Evolutionary conservation across 1,140 invertebrate genomes (phyloP).

Genomic region (Pseudomyrmex dendroicus): DNA sequence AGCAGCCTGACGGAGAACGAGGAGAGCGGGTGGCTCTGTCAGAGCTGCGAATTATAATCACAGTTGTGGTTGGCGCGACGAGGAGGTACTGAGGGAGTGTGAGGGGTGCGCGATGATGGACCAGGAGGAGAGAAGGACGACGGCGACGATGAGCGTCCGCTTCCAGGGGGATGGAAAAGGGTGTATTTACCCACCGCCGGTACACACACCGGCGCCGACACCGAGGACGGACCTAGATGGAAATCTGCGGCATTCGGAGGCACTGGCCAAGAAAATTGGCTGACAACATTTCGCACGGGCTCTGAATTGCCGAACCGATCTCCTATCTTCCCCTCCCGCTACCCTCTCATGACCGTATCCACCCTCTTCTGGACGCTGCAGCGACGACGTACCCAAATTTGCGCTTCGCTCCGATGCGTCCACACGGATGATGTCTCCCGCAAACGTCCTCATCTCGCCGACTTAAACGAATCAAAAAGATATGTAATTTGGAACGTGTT

Average conservation of each 20-base stretch:
- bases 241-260: slow-evolving; percentile 85
- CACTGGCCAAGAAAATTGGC: slow-evolving; percentile 86
- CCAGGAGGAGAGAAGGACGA: slow-evolving; percentile 45
- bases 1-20: slow-evolving; percentile 52
- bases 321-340: slow-evolving; percentile 14
- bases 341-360: no score
- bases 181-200: slow-evolving; percentile 81
- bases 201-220: slow-evolving; percentile 73
- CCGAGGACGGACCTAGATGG: slow-evolving; percentile 82
- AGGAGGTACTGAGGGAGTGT: slow-evolving; percentile 43
- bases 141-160: slow-evolving; percentile 66
- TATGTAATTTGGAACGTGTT: not conserved
- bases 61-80: slow-evolving; percentile 82
- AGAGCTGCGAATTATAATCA: slow-evolving; percentile 84
- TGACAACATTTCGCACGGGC: slow-evolving; percentile 84
- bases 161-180: slow-evolving; percentile 74
- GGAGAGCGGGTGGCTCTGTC: slow-evolving; percentile 71
- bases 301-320: slow-evolving; percentile 78
- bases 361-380: slow-evolving; percentile 31
- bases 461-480: slow-evolving; percentile 30
- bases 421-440: slow-evolving; percentile 21
- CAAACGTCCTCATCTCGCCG: not conserved
- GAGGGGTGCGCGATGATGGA: slow-evolving; percentile 46
- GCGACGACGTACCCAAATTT: slow-evolving; percentile 62
- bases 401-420: slow-evolving; percentile 51